A percentile compares a stretch with the other conserved stretches of the same genome.
Conservation (phyloP, 2,888 invertebrate species). For the Amiota minor region DNA sequence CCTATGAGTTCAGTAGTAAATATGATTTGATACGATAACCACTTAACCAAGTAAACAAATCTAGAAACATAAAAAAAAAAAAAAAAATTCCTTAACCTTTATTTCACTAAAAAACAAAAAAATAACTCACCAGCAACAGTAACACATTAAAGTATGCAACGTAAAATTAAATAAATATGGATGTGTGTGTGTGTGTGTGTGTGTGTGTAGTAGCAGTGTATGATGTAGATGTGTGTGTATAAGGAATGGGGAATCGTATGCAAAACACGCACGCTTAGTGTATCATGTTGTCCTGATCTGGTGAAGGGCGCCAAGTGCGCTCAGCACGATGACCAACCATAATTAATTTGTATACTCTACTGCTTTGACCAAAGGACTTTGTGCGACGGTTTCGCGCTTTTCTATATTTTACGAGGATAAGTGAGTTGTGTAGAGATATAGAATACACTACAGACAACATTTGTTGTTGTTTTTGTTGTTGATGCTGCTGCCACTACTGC, state of each 20-base stretch:
- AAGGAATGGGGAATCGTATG: conserved; percentile 52
- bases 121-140: no score
- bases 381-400: conserved; percentile 11
- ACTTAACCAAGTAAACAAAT: no score
- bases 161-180: not conserved
- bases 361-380: conserved; percentile 35
- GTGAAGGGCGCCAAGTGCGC: not conserved
- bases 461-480: conserved; percentile 55
- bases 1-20: no score
- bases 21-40: no score
- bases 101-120: no score
- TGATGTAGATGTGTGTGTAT: not conserved
- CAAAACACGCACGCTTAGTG: conserved; percentile 66
- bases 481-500: conserved; percentile 42
- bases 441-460: conserved; percentile 44
- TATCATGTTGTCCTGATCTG: conserved; percentile 29
- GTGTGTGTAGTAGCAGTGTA: not conserved
- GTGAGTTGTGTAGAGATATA: conserved; percentile 23
- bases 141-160: not conserved
- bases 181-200: not conserved
- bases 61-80: no score
- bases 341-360: conserved; percentile 60
- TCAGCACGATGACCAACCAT: conserved; percentile 65
- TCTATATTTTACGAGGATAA: conserved; percentile 10
- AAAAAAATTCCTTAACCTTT: no score